Evolutionary conservation across 1,140 invertebrate species (phyloP).

Genomic region (Penaeus chinensis): DNA sequence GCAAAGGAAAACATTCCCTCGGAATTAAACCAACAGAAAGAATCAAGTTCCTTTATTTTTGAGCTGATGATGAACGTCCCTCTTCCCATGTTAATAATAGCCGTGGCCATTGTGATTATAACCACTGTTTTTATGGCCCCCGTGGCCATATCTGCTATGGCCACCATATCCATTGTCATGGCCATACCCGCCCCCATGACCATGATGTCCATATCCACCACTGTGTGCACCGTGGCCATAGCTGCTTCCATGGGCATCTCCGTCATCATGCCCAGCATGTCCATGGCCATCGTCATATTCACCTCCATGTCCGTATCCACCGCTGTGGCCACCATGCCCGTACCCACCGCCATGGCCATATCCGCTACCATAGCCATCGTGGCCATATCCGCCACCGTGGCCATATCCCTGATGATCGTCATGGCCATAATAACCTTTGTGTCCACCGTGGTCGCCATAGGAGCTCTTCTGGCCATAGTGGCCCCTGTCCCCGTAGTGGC

Average conservation of each 20-base stretch:
- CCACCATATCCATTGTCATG: conserved; percentile 18
- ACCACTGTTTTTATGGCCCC: neutral
- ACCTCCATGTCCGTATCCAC: neutral
- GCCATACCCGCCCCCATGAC: neutral
- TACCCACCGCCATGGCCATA: too few species aligned
- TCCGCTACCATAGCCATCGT: too few species aligned
- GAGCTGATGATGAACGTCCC: too few species aligned
- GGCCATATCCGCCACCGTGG: neutral
- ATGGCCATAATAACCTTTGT: conserved; percentile 56
- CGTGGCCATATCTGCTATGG: conserved; percentile 22
- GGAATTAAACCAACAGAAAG: too few species aligned
- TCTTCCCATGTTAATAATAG: neutral
- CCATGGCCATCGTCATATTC: neutral
- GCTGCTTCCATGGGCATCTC: neutral
- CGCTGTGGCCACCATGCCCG: neutral
- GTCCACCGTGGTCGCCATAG: conserved; percentile 44
- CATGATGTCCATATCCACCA: neutral
- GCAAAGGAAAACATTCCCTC: too few species aligned
- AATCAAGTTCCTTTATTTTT: too few species aligned
- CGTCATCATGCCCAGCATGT: neutral
- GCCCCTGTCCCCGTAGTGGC: conserved; percentile 48
- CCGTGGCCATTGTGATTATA: conserved; percentile 25
- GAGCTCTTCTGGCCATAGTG: conserved; percentile 41
- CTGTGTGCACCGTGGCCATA: conserved; percentile 7
- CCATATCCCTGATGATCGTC: conserved; percentile 51